These are phyloP conservation scores for Teleopsis dalmanni DNA, from an alignment of 1,140 invertebrate species.

Conservation along the genomic window DNA sequence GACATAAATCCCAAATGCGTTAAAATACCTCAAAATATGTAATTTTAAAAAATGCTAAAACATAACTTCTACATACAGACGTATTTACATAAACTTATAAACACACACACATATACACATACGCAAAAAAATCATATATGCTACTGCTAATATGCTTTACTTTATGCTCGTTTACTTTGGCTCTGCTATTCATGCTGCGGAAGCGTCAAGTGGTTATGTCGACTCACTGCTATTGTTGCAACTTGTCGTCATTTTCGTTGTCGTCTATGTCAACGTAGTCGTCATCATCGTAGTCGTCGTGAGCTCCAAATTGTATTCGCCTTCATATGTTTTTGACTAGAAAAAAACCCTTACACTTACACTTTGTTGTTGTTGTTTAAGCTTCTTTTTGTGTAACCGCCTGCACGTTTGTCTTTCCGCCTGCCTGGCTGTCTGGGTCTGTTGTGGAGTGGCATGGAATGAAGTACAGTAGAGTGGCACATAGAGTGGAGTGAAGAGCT, in stretches of 20 bases:
- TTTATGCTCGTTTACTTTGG: background rate
- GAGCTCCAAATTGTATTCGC: background rate
- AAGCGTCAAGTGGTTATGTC: conserved; percentile 16
- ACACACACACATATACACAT: background rate
- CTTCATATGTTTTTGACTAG: background rate
- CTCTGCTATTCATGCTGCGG: conserved; percentile 8
- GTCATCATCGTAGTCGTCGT: background rate
- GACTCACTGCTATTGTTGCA: conserved; percentile 13
- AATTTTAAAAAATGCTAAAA: no score
- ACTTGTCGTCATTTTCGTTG: conserved; percentile 9
- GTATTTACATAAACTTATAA: background rate
- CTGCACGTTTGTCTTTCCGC: background rate
- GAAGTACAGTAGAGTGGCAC: no score
- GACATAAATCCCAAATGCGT: no score
- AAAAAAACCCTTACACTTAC: background rate
- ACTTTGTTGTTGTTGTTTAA: background rate
- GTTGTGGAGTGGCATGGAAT: background rate
- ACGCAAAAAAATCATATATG: background rate
- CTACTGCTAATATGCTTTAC: conserved; percentile 5
- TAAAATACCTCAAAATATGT: no score
- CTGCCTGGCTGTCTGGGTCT: background rate
- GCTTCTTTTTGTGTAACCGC: background rate
- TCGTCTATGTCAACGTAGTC: background rate
- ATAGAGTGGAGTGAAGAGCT: background rate
- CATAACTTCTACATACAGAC: no score